Evolutionary conservation across 2,797 vertebrate species (phyloP), one percentile per base, ranked within the genome.

Genomic region (Hylomyscus alleni): DNA sequence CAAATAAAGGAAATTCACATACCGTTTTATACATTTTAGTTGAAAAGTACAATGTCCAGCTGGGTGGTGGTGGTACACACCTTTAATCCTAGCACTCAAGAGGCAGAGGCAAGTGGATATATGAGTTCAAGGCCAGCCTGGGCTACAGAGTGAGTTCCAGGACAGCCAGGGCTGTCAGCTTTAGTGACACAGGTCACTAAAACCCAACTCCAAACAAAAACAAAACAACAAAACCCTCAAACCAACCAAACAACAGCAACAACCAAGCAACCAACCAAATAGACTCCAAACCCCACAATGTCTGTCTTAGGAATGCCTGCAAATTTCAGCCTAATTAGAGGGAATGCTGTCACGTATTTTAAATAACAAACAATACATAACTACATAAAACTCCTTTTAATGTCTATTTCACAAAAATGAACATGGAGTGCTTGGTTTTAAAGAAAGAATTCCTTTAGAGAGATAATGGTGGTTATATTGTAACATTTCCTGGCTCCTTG

Each of bases 401-500:
- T 93, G 44, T 98, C 98, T 97, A 67, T 54, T 97, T 97, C 96
- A 90, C 97, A 97, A 94, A 96, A 97, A 97, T 96, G 94, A 96
- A 85, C 97, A 95, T 34, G 98, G 95, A 98, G 97, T 96, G 93
- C 72, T 95, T 97, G 92, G 93, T 97, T 98, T 97, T 97, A 97
- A 97, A 98, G 97, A 97, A 98, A 98, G 97, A 96, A 89, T 85
- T 98, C 98, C 78, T 97, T 97, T 96, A 95, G 95, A 95, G 78
- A 96, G 88, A 96, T 96, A 75, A 76, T 91, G 93, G 52, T 37
- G n/a, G 90, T 89, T 97, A 96, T 26, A 92, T 12, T 75, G 95
- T 91, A 97, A 95, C 95, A 94, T 95, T 98, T 98, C 91, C 95
- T 97, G 94, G 95, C 97, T 97, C 95, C 77, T 97, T 98, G 95